phyloP scores from a whole-genome alignment of 1,140 invertebrate species.

The Mizuhopecten yessoensis region DNA sequence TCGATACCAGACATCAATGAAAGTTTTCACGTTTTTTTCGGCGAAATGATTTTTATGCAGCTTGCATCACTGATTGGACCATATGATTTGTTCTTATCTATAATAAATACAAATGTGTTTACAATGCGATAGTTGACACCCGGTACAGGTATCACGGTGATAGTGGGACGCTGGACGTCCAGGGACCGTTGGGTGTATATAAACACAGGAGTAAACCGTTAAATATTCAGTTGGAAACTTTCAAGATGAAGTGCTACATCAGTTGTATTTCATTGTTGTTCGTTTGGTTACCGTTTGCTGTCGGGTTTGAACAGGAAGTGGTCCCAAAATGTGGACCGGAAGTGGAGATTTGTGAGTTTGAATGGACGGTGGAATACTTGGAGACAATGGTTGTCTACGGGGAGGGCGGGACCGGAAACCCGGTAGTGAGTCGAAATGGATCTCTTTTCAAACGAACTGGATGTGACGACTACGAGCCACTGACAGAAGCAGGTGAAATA shows the following conservation, averaged over 20 bases:
- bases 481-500: not conserved
- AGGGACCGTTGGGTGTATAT: too few relatives aligned
- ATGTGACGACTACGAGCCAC: not conserved
- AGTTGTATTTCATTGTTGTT: not conserved
- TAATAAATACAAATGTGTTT: too few relatives aligned
- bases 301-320: conserved; percentile 20
- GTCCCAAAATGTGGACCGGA: conserved; percentile 51
- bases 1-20: too few relatives aligned
- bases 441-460: conserved; percentile 21
- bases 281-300: not conserved
- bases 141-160: too few relatives aligned
- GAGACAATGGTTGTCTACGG: conserved; percentile 56
- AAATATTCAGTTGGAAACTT: too few relatives aligned
- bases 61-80: too few relatives aligned
- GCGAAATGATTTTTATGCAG: too few relatives aligned
- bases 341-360: conserved; percentile 84
- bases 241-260: not conserved
- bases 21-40: too few relatives aligned
- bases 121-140: too few relatives aligned
- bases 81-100: too few relatives aligned
- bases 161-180: too few relatives aligned
- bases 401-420: conserved; percentile 75
- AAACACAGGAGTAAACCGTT: too few relatives aligned
- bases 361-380: conserved; percentile 68
- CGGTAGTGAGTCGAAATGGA: conserved; percentile 48